Base-by-base conservation (phyloP, 1,140 invertebrate genomes). In the Campoletis sonorensis region DNA sequence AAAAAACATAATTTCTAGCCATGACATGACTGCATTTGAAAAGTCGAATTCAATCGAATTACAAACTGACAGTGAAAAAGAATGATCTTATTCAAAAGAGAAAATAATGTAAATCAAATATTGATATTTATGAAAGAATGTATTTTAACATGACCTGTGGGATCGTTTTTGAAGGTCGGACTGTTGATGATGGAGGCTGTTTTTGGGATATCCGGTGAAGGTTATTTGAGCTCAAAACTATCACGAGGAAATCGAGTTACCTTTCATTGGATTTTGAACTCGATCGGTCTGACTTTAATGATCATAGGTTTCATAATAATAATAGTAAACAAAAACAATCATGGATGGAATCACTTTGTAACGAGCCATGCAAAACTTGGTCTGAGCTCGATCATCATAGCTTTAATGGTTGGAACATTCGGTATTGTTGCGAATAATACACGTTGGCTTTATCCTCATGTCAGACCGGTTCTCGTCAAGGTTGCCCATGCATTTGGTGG, bases 371-470 rank as follows among this genome's bases (percentile, higher is more conserved):
- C 83, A 3, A 84, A 90, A 4, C 82, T 91, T 0, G 90, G 91
- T 0, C 58, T 92, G 0, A 78, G 79, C 33, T 85, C 88, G 10
- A 87, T 91, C 8, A 83, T 92, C 10, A 13, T 92, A 0, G 73
- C 86, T 1, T 37, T 81, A 0, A 13, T 87, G 0, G 82, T 87
- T 0, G 87, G 87, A 0, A 0, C 68, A 4, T 90, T 89, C 71
- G 91, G 91, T 0, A 82, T 91, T 27, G 37, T 90, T 0, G 86
- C 91, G 0, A 89, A 91, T 51, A 91, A 92, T 81, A 88, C 89
- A 13, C 85, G 83, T 5, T 91, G 89, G 90, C 26, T 92, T 15
- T 91, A 91, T 71, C 91, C 91, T 0, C 77, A 58, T 0, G 75
- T 92, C 0, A 82, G 89, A 49, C 91, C 91, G 0, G 78, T 91